Evolutionary conservation across 2,888 invertebrate genomes (phyloP).

Genomic region (Syritta pipiens): DNA sequence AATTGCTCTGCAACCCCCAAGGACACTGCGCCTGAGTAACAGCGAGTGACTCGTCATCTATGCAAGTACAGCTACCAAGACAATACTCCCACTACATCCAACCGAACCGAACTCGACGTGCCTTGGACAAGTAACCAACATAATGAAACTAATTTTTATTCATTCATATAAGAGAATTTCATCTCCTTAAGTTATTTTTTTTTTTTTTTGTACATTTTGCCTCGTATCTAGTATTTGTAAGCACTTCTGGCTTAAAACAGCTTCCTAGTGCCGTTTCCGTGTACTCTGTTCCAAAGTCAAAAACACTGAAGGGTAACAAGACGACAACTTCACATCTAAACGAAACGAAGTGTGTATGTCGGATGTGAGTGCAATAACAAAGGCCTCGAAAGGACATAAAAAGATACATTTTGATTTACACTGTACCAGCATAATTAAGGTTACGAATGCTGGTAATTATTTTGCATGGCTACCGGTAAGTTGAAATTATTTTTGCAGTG

Average conservation of each 20-base stretch:
- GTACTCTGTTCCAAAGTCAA: neutral
- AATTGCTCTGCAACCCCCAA: conserved; percentile 45
- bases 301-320: conserved; percentile 9
- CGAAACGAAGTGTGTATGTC: neutral
- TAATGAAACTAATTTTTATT: conserved; percentile 53
- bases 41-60: conserved; percentile 21
- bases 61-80: conserved; percentile 6
- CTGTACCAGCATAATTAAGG: conserved; percentile 2
- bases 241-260: too few relatives aligned
- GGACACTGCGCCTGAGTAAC: conserved; percentile 32
- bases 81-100: neutral
- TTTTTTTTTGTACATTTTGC: too few relatives aligned
- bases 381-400: neutral
- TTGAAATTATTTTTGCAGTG: too few relatives aligned
- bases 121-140: conserved; percentile 40
- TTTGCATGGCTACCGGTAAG: conserved; percentile 2
- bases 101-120: neutral
- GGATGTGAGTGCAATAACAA: neutral
- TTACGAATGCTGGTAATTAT: conserved; percentile 19
- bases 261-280: conserved; percentile 1
- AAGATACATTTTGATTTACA: neutral
- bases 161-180: conserved; percentile 12
- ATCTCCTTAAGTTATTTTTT: too few relatives aligned
- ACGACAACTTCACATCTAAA: conserved; percentile 11
- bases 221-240: too few relatives aligned